These are phyloP conservation scores for Onthophagus sagittarius DNA, from an alignment of 2,888 invertebrate genomes.

Conservation along the genomic window DNA sequence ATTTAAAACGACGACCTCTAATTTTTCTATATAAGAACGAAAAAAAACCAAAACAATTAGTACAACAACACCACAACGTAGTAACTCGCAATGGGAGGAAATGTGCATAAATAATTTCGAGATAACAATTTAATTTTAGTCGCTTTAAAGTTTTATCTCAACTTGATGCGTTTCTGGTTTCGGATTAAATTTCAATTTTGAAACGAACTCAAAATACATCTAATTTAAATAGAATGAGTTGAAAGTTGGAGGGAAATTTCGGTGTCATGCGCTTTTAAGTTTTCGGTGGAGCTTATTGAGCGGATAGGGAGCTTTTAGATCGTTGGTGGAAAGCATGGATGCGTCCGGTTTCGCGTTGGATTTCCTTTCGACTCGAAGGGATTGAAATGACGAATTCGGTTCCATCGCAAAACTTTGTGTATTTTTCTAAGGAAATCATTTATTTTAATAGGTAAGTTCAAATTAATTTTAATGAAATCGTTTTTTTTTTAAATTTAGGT, in stretches of 20 bases:
- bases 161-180: too few relatives aligned
- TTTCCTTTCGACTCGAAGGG: not conserved
- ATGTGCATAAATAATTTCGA: too few relatives aligned
- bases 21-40: too few relatives aligned
- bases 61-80: too few relatives aligned
- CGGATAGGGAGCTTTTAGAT: not conserved
- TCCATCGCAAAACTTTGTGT: not conserved
- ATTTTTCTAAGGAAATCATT: not conserved
- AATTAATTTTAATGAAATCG: not conserved
- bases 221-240: not conserved
- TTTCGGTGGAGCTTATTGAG: not conserved
- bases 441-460: not conserved
- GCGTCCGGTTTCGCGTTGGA: not conserved
- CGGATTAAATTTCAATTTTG: too few relatives aligned
- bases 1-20: too few relatives aligned
- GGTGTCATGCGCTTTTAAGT: not conserved
- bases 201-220: too few relatives aligned
- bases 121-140: too few relatives aligned
- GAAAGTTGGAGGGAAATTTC: not conserved
- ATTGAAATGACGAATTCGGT: not conserved
- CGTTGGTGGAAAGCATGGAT: not conserved
- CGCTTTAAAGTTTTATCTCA: too few relatives aligned
- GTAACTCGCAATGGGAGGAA: too few relatives aligned
- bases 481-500: too few relatives aligned
- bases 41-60: too few relatives aligned